Conservation (phyloP, 2,113 vertebrate species). For the Triplophysa rosa region DNA sequence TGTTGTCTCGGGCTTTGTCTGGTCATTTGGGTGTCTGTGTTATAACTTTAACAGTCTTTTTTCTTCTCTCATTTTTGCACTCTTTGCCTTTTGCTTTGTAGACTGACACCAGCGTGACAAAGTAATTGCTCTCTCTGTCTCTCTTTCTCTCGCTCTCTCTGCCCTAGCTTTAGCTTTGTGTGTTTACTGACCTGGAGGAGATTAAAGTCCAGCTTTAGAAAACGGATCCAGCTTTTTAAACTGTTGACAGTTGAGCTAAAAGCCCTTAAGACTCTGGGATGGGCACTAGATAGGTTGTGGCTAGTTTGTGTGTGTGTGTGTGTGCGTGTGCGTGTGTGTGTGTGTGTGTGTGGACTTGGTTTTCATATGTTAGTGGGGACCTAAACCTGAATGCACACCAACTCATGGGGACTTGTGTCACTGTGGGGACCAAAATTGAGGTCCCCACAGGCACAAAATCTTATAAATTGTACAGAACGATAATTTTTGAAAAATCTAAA, state of each 20-base stretch:
- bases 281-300: constrained; percentile 52
- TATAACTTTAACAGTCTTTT: constrained; percentile 45
- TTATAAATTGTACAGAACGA: too few species aligned
- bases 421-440: too few species aligned
- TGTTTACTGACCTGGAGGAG: constrained; percentile 73
- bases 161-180: constrained; percentile 61
- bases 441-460: too few species aligned
- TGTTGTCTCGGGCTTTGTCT: constrained; percentile 54
- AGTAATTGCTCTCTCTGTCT: constrained; percentile 24
- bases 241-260: constrained; percentile 79
- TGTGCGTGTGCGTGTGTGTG: too few species aligned
- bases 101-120: constrained; percentile 19
- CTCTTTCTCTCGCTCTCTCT: neutral
- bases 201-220: constrained; percentile 76
- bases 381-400: too few species aligned
- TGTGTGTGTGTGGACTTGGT: too few species aligned
- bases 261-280: constrained; percentile 56
- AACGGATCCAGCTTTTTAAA: constrained; percentile 72
- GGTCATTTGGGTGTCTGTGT: constrained; percentile 60
- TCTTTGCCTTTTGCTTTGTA: neutral
- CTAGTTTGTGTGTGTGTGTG: constrained; percentile 59
- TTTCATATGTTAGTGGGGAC: too few species aligned
- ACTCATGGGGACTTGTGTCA: too few species aligned
- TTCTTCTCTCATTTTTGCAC: constrained; percentile 16
- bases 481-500: too few species aligned